Evolutionary conservation across 2,113 vertebrate genomes (phyloP).

Genomic region (Polyodon spathula): DNA sequence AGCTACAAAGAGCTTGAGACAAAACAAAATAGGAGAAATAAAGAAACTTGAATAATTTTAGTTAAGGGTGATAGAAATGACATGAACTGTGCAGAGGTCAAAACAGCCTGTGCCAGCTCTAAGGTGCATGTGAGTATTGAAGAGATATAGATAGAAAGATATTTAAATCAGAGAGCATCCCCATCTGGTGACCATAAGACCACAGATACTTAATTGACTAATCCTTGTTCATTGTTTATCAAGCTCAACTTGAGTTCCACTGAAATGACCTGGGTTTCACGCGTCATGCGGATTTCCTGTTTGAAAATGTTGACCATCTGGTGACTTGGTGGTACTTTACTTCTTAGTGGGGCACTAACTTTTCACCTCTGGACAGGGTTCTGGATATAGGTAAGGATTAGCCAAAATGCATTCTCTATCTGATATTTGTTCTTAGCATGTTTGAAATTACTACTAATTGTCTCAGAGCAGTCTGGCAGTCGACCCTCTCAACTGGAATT

Average conservation of each 20-base stretch:
- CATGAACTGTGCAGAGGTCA: conserved; percentile 4
- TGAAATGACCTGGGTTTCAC: background rate
- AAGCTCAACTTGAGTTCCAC: conserved; percentile 8
- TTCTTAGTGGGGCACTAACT: conserved; percentile 1
- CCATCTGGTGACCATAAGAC: conserved; percentile 20
- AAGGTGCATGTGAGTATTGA: background rate
- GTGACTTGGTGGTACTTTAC: conserved; percentile 1
- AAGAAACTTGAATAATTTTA: no score
- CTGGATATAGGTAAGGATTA: background rate
- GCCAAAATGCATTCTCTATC: no score
- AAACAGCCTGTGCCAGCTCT: background rate
- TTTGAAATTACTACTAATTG: no score
- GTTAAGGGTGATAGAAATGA: background rate
- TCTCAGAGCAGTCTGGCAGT: no score
- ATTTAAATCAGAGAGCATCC: background rate
- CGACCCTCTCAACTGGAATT: no score
- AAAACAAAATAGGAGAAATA: no score
- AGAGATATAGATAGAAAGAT: background rate
- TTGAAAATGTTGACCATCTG: conserved; percentile 1
- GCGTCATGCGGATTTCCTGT: conserved; percentile 12
- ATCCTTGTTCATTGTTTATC: conserved; percentile 4
- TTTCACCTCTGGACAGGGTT: background rate
- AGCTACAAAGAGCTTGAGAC: no score
- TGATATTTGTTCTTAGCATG: no score
- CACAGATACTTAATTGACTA: background rate